phyloP scores from a whole-genome alignment of 2,888 invertebrate species.

The Phortica okadai region DNA sequence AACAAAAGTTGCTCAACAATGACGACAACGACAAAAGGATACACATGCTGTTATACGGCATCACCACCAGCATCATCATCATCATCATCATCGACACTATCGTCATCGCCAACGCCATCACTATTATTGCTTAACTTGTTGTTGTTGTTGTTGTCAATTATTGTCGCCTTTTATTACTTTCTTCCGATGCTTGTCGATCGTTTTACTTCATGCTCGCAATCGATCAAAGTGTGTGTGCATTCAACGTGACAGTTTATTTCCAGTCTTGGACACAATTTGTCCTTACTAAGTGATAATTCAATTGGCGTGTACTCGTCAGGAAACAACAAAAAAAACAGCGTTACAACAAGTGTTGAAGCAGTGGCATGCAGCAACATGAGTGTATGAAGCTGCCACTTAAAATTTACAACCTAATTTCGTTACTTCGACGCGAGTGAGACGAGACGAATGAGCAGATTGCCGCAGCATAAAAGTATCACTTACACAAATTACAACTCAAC shows the following conservation, averaged over 20 bases:
- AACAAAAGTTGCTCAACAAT: neutral
- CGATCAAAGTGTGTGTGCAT: too few relatives aligned
- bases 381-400: conserved; percentile 56
- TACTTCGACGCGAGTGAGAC: neutral
- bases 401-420: conserved; percentile 61
- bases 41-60: too few relatives aligned
- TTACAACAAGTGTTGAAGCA: neutral
- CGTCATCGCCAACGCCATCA: too few relatives aligned
- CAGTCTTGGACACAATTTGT: neutral
- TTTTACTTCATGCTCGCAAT: too few relatives aligned
- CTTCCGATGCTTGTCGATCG: too few relatives aligned
- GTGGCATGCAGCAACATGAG: neutral
- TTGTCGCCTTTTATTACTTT: too few relatives aligned
- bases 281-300: neutral
- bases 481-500: conserved; percentile 20
- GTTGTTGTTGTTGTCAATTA: too few relatives aligned
- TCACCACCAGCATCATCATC: too few relatives aligned
- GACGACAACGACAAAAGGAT: neutral
- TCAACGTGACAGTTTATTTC: too few relatives aligned
- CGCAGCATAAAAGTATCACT: conserved; percentile 31
- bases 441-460: neutral
- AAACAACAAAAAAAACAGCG: neutral
- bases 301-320: neutral
- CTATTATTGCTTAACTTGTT: too few relatives aligned
- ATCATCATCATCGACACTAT: neutral